Percentiles rank a stretch among this genome's conserved stretches.
Conservation (phyloP, 1,140 invertebrate genomes). For the Coenobita brevimanus region DNA sequence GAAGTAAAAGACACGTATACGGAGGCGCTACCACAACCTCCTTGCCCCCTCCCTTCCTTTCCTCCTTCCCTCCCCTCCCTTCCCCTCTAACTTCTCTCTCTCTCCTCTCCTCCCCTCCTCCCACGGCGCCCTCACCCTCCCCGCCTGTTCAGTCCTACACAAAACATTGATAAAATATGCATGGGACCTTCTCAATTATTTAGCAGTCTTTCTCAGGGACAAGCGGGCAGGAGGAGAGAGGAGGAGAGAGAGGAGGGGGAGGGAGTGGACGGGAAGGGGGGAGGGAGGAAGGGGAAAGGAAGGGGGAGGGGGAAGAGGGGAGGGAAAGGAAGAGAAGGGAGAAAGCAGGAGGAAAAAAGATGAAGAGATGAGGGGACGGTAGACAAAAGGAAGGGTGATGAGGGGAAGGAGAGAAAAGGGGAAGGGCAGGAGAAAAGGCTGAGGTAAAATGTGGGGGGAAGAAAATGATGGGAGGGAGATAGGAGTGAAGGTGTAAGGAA, state of each 20-base stretch:
- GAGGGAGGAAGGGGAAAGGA: not conserved
- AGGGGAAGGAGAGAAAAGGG: not conserved
- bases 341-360: not conserved
- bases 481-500: not conserved
- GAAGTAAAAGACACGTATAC: not conserved
- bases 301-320: not conserved
- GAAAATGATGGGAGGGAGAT: not conserved
- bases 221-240: not conserved
- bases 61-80: not conserved
- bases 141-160: conserved; percentile 49
- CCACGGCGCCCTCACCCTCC: conserved; percentile 7
- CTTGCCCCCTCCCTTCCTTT: conserved; percentile 10
- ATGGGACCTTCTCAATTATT: conserved; percentile 61
- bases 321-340: not conserved
- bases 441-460: not conserved
- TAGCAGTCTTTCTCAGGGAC: conserved; percentile 46
- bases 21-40: conserved; percentile 52
- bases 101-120: not conserved
- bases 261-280: not conserved
- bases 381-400: not conserved
- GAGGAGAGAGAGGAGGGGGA: not conserved
- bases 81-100: not conserved
- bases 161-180: conserved; percentile 64
- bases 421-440: not conserved
- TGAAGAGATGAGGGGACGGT: not conserved